Base-by-base conservation (phyloP, 2,888 invertebrate genomes). In the Macaria liturata region DNA sequence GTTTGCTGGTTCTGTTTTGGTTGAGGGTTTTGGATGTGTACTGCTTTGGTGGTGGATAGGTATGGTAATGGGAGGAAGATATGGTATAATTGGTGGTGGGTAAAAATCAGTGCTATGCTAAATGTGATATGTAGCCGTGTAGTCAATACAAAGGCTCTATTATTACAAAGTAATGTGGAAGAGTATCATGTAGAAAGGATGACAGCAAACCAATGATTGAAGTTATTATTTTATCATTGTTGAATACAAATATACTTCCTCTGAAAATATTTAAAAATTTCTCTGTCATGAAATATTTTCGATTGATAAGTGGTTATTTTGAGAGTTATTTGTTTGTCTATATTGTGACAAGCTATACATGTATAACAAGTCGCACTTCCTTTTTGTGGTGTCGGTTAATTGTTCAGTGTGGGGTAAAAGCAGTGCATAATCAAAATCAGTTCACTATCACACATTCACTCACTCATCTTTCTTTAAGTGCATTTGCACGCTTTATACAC, bases 1-100 rank as follows among this genome's bases (percentile, higher is more conserved):
- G 84, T 93, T 93, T 93, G 81, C 83, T 76, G 75, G 68, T 69
- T 74, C 61, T 67, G 66, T 69, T 75, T 74, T 50, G 43, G 64
- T 71, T 68, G 76, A 73, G 56, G 70, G 69, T 78, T 86, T 84
- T 80, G 78, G 76, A 77, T 78, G 70, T 82, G 84, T 77, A 82
- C 82, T 80, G 81, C 72, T 66, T 66, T 58, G 62, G 71, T 66
- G 61, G 59, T 62, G 61, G 53, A 9, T 34, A 43, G 46, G 32
- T 32, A 9, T n/a, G n/a, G 9, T 40, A 32, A n/a, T 46, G 20
- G 20, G 20, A 20, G 20, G 20, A 20, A 20, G 20, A 20, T 20
- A 20, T 20, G 20, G 20, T 1, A 20, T 20, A 20, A 2, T 42
- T 3, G 7, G 30, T 7, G 32, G 46, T 32, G 46, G 20, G 20